phyloP scores from a whole-genome alignment of 2,113 vertebrate species.

The Pseudolaguvia tuberculata region DNA sequence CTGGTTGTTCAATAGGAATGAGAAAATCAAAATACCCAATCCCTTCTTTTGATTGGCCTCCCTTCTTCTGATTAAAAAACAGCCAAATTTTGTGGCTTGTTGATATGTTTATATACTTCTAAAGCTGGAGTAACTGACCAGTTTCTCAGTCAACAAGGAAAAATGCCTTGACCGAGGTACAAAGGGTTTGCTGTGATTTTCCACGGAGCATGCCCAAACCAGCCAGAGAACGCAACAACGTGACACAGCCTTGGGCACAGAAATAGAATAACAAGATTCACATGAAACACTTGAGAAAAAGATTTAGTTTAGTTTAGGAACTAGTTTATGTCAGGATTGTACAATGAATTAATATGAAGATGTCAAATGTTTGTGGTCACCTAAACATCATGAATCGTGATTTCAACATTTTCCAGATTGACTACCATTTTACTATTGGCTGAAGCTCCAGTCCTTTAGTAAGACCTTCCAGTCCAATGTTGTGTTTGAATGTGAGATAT shows the following conservation, averaged over 20 bases:
- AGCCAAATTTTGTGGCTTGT: conserved; percentile 22
- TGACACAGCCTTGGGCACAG: conserved; percentile 25
- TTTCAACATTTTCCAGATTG: too few relatives aligned
- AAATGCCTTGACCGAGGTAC: conserved; percentile 50
- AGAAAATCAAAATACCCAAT: background rate
- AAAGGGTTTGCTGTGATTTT: conserved; percentile 53
- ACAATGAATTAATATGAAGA: background rate
- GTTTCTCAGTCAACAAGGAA: conserved; percentile 45
- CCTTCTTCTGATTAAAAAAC: conserved; percentile 24
- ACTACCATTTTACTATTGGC: too few relatives aligned
- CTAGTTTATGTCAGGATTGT: background rate
- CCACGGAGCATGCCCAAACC: conserved; percentile 46
- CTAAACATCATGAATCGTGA: too few relatives aligned
- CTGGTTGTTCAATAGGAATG: conserved; percentile 21
- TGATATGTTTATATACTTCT: conserved; percentile 30
- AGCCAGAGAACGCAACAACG: conserved; percentile 44
- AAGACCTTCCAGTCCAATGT: too few relatives aligned
- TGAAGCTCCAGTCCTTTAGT: too few relatives aligned
- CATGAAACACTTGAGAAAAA: background rate
- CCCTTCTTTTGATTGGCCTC: conserved; percentile 9
- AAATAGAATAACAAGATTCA: background rate
- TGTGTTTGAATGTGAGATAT: too few relatives aligned
- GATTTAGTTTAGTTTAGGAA: too few relatives aligned
- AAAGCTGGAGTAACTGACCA: conserved; percentile 13
- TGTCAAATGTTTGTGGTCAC: too few relatives aligned